phyloP scores from a whole-genome alignment of 2,888 invertebrate genomes.

The Schizaphis graminum region DNA sequence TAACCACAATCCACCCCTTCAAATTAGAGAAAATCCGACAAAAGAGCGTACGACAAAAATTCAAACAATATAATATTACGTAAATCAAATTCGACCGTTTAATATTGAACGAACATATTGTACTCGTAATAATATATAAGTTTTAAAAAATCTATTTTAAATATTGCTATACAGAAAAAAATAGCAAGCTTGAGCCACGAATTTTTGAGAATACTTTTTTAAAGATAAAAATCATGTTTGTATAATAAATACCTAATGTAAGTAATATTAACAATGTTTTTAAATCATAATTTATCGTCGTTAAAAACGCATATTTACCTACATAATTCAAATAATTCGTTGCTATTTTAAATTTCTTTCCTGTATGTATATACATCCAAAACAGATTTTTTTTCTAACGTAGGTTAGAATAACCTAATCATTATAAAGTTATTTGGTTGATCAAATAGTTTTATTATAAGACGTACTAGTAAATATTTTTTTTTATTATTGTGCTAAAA shows the following conservation, averaged over 20 bases:
- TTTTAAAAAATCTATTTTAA: not conserved
- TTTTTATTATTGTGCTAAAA: not conserved
- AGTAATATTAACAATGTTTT: too few species aligned
- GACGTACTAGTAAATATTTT: not conserved
- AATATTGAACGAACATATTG: not conserved
- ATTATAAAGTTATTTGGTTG: not conserved
- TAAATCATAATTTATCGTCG: too few species aligned
- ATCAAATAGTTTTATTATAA: not conserved
- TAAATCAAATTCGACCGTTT: not conserved
- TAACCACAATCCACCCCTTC: not conserved
- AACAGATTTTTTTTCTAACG: too few species aligned
- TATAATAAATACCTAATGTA: too few species aligned
- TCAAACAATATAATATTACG: not conserved
- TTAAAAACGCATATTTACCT: too few species aligned
- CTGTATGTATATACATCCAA: too few species aligned
- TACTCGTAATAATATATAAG: not conserved
- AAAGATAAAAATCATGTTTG: not conserved
- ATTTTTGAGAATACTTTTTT: not conserved
- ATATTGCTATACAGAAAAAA: not conserved
- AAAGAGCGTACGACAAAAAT: not conserved
- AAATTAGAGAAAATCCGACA: not conserved
- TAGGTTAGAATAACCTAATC: not conserved
- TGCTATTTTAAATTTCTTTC: too few species aligned
- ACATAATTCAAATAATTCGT: too few species aligned
- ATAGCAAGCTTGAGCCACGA: not conserved